Evolutionary conservation across 37 sponge, comb jelly and placozoan species (phyloP).

Genomic region (Axinella damicornis): DNA sequence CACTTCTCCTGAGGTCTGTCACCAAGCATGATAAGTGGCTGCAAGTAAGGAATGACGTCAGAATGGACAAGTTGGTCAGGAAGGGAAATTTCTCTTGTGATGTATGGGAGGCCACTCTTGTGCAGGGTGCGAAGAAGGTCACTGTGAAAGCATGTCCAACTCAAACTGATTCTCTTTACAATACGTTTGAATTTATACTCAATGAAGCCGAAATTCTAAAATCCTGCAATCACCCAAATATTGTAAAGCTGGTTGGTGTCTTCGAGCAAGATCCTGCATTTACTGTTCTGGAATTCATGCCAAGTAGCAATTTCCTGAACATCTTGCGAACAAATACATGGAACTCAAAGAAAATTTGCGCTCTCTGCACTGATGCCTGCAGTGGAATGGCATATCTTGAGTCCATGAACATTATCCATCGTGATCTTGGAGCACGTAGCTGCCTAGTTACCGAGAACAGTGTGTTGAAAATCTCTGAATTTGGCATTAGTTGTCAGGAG

Average conservation of each 20-base stretch:
- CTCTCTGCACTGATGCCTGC: slow-evolving; percentile 67
- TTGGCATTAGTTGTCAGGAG: slow-evolving; percentile 92
- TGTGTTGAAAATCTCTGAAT: slow-evolving; percentile 86
- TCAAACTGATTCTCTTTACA: slow-evolving; percentile 63
- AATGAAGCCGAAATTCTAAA: slow-evolving; percentile 93
- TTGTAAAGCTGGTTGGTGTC: slow-evolving; percentile 90
- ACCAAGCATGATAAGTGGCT: slow-evolving; percentile 67
- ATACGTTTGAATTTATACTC: slow-evolving; percentile 83
- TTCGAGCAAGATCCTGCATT: slow-evolving; percentile 87
- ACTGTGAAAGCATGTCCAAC: slow-evolving; percentile 91
- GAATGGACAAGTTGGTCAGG: slow-evolving; percentile 52
- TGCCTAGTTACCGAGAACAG: slow-evolving; percentile 81
- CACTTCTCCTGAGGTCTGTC: slow-evolving; percentile 49
- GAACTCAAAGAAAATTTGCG: slow-evolving; percentile 48
- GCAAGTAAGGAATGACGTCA: slow-evolving; percentile 21
- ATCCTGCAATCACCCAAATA: slow-evolving; percentile 92
- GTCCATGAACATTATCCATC: slow-evolving; percentile 83
- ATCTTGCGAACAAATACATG: slow-evolving; percentile 82
- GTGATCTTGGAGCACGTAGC: slow-evolving; percentile 88
- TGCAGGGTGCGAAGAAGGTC: slow-evolving; percentile 33
- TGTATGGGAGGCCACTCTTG: slow-evolving; percentile 75
- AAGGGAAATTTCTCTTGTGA: slow-evolving; percentile 94
- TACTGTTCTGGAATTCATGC: slow-evolving; percentile 95
- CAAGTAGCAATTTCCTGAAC: slow-evolving; percentile 84
- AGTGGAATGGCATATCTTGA: slow-evolving; percentile 90